A percentile compares a stretch with the other conserved stretches of the same genome.
Evolutionary conservation across 2,797 vertebrate species (phyloP).

Genomic region (Eupleurogrammus muticus): DNA sequence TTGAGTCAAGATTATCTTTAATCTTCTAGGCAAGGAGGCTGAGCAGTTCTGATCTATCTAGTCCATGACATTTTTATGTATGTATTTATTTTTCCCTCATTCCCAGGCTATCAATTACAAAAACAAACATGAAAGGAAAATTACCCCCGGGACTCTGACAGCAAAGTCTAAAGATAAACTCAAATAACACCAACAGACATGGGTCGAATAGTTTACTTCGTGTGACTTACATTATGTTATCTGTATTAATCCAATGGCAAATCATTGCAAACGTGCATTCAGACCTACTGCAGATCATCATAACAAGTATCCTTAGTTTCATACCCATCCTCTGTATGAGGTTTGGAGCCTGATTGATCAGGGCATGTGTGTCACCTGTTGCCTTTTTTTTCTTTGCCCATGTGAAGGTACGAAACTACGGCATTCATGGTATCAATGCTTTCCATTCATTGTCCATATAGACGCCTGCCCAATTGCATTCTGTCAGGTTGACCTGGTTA

Average conservation of each 20-base stretch:
- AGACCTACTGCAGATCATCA: neutral
- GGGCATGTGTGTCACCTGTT: too few relatives aligned
- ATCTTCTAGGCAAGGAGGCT: slow-evolving; percentile 41
- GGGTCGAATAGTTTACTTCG: neutral
- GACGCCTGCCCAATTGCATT: too few relatives aligned
- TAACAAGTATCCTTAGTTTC: neutral
- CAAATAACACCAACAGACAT: slow-evolving; percentile 22
- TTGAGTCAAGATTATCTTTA: slow-evolving; percentile 60
- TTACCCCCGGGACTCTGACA: slow-evolving; percentile 24
- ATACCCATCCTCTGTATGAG: neutral
- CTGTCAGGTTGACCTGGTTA: too few relatives aligned
- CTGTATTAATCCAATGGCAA: neutral
- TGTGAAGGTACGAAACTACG: too few relatives aligned
- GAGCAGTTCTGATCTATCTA: slow-evolving; percentile 36
- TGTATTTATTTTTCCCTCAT: slow-evolving; percentile 46
- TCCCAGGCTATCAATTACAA: slow-evolving; percentile 51
- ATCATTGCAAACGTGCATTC: neutral
- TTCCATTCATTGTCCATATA: too few relatives aligned
- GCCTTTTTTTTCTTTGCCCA: too few relatives aligned
- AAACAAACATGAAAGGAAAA: slow-evolving; percentile 58
- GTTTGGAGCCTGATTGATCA: neutral
- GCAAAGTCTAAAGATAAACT: slow-evolving; percentile 26
- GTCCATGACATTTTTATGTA: slow-evolving; percentile 41
- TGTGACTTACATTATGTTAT: neutral
- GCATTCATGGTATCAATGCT: too few relatives aligned